Evolutionary conservation across 35 echinoderm and acorn worm species (phyloP).

Genomic region (Lytechinus pictus): DNA sequence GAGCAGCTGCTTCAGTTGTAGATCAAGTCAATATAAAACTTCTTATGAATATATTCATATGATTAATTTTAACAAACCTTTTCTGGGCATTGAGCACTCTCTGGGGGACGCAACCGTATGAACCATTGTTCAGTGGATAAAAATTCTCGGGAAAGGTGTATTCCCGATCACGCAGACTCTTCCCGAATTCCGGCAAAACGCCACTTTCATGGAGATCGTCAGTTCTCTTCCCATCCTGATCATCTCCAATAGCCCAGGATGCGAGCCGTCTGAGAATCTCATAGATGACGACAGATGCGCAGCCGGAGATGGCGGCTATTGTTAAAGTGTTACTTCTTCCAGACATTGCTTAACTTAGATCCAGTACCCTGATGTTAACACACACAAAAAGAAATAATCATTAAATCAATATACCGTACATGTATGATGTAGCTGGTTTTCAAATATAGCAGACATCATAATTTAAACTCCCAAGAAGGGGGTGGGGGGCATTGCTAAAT

Average conservation of each 20-base stretch:
- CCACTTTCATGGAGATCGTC: neutral
- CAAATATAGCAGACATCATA: too few species aligned
- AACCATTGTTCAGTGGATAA: slow-evolving; percentile 49
- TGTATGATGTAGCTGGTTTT: too few species aligned
- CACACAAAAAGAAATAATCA: too few species aligned
- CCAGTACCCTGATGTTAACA: neutral
- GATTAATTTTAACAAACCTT: slow-evolving; percentile 30
- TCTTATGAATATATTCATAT: too few species aligned
- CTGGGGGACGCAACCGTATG: slow-evolving; percentile 40
- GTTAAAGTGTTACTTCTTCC: neutral
- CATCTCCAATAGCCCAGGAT: neutral
- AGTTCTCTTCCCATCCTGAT: neutral
- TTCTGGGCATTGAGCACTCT: slow-evolving; percentile 41
- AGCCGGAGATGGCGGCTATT: neutral
- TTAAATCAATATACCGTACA: too few species aligned
- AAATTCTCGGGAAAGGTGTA: neutral
- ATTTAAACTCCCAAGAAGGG: too few species aligned
- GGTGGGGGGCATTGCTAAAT: too few species aligned
- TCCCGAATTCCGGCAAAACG: slow-evolving; percentile 26
- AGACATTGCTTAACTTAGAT: neutral
- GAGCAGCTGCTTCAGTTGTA: too few species aligned
- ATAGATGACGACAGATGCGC: neutral
- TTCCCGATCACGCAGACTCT: slow-evolving; percentile 17
- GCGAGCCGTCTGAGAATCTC: neutral
- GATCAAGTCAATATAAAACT: too few species aligned